Evolutionary conservation across 2,888 invertebrate genomes (phyloP).

Genomic region (Chaetogeoica ovagalla): DNA sequence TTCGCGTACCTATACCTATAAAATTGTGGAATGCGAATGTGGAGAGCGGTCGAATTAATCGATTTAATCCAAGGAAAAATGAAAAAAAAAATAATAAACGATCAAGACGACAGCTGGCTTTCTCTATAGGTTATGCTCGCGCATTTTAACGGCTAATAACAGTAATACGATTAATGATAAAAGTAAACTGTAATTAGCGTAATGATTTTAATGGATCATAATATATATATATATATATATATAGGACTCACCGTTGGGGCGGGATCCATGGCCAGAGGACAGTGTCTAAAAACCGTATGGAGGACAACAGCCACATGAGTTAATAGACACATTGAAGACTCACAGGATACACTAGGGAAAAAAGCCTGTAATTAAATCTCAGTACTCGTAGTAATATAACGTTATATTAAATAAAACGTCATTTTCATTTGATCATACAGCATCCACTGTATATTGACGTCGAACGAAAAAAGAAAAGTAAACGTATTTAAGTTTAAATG

Average conservation of each 20-base stretch:
- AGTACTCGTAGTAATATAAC: not conserved
- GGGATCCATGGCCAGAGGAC: constrained; percentile 35
- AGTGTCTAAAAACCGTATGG: constrained; percentile 36
- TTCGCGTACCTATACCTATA: not conserved
- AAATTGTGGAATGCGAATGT: not conserved
- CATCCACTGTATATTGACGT: no score
- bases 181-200: constrained; percentile 11
- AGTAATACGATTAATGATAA: constrained; percentile 18
- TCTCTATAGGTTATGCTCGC: constrained; percentile 32
- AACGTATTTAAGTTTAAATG: no score
- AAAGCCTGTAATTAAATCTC: not conserved
- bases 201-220: constrained; percentile 46
- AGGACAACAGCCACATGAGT: constrained; percentile 26
- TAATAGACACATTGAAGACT: not conserved
- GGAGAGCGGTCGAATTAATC: not conserved
- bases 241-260: constrained; percentile 30
- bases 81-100: constrained; percentile 2
- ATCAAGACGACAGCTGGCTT: constrained; percentile 7
- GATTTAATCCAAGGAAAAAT: not conserved
- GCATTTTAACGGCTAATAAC: constrained; percentile 7
- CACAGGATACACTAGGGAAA: not conserved
- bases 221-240: constrained; percentile 17
- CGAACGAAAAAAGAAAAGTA: no score
- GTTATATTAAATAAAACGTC: no score
- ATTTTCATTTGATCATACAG: no score